Base-by-base conservation (phyloP, 2,888 invertebrate species). In the Caenorhabditis wallacei region DNA sequence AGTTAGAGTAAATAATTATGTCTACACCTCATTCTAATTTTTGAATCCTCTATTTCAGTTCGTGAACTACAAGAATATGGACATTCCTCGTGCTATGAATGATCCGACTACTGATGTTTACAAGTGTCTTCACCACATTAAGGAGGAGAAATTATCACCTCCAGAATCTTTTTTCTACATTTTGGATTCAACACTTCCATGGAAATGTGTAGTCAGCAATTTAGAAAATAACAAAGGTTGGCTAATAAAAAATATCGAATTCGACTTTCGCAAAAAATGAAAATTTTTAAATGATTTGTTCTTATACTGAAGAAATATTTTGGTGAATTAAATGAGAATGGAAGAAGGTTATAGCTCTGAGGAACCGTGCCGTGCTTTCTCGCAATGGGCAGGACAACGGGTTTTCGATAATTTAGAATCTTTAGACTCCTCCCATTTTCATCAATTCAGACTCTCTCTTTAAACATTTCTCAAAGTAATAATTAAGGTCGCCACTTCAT, bases 101-200 rank as follows among this genome's bases (percentile, higher is more conserved):
- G 11, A 35, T 35, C 48, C 68, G 0, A 16, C 18, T 1, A 18
- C 30, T 5, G 63, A 63, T 16, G 71, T 71, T 18, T 22, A 24
- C 20, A 76, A 76, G 30, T 78, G 78, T 48, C 11, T 16, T 20
- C 8, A 35, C 1, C 57, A 64, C 24, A 61, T 43, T 8, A 22
- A 54, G 2, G 40, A 26, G 0, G 76, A 82, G 16, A 40, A 22
- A 8, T n/a, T 53, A n/a, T 1, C n/a, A 7, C 81, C 82, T 0
- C 30, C 24, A 11, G 76, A 76, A 48, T 59, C 66, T 1, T 76
- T 76, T n/a, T 75, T 76, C 26, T 82, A 82, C 22, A 11, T 76
- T 35, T 3, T 18, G 10, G 59, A 51, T 2, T 54, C 57, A 4
- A 20, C 4, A 10, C 20, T 26, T 20, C n/a, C 40, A 13, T 63